Conservation (phyloP, 2,797 vertebrate species). For the Echiichthys vipera region DNA sequence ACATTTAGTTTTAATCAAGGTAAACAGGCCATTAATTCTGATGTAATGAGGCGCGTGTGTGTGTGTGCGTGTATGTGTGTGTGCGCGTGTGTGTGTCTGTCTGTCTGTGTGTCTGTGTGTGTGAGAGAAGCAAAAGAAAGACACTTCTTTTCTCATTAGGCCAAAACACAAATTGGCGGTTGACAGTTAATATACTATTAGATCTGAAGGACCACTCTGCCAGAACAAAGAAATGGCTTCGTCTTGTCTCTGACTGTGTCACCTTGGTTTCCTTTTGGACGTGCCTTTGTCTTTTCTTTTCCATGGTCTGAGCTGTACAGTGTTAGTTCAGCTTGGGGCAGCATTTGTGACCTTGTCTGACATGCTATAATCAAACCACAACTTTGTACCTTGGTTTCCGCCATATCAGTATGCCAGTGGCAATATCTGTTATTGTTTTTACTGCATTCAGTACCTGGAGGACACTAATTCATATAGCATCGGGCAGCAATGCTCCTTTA, state of each 20-base stretch:
- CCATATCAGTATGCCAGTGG: slow-evolving; percentile 47
- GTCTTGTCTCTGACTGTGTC: background rate
- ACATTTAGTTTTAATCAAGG: slow-evolving; percentile 4
- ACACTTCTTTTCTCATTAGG: slow-evolving; percentile 16
- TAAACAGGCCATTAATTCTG: slow-evolving; percentile 13
- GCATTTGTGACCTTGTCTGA: slow-evolving; percentile 40
- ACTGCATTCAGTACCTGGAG: slow-evolving; percentile 34
- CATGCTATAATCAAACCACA: slow-evolving; percentile 52
- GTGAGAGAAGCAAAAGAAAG: slow-evolving; percentile 17
- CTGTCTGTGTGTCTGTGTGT: too few relatives aligned
- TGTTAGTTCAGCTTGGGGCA: slow-evolving; percentile 19
- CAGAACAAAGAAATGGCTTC: slow-evolving; percentile 6
- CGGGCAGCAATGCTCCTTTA: slow-evolving; percentile 10
- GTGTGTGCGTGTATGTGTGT: too few relatives aligned
- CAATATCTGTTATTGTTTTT: slow-evolving; percentile 49
- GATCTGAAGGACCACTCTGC: background rate
- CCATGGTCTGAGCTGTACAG: background rate
- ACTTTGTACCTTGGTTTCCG: slow-evolving; percentile 39
- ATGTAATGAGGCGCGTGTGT: slow-evolving; percentile 4
- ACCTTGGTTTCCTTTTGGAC: slow-evolving; percentile 2
- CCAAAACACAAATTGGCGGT: background rate
- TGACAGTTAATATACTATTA: background rate
- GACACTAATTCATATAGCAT: slow-evolving; percentile 41
- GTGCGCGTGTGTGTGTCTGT: slow-evolving; percentile 1
- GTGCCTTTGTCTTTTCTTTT: slow-evolving; percentile 20